Evolutionary conservation across 2,113 vertebrate species (phyloP).

Genomic region (Xerus inauris): DNA sequence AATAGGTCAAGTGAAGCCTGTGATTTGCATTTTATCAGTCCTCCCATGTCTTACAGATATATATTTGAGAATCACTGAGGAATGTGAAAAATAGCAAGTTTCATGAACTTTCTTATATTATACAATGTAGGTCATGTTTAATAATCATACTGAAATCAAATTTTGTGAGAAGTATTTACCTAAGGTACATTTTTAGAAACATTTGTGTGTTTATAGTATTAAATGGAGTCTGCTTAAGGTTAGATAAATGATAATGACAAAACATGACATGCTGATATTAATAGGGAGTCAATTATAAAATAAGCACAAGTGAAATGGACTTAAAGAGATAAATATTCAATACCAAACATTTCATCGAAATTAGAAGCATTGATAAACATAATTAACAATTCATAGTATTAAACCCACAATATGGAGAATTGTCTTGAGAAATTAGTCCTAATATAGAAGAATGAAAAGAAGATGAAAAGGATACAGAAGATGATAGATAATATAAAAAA

Average conservation of each 20-base stretch:
- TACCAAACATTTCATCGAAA: not conserved
- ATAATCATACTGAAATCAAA: not conserved
- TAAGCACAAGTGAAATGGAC: not conserved
- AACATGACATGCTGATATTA: not conserved
- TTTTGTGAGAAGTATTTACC: not conserved
- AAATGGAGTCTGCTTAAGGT: not conserved
- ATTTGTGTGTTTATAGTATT: not conserved
- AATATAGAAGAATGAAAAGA: not conserved
- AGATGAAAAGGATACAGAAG: not conserved
- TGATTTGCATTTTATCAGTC: not conserved
- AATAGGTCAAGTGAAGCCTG: not conserved
- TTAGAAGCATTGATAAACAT: not conserved
- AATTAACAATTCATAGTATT: not conserved
- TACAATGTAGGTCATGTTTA: not conserved
- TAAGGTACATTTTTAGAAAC: not conserved
- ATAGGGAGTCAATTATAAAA: not conserved
- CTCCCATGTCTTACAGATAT: not conserved
- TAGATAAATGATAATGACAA: not conserved
- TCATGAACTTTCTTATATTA: not conserved
- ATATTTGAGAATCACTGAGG: not conserved
- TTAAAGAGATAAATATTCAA: not conserved
- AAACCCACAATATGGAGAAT: not conserved
- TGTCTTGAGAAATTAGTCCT: not conserved
- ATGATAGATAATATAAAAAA: not conserved
- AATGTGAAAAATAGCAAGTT: not conserved